Conservation (phyloP, 2,113 vertebrate genomes). For the Peucedramus taeniatus region DNA sequence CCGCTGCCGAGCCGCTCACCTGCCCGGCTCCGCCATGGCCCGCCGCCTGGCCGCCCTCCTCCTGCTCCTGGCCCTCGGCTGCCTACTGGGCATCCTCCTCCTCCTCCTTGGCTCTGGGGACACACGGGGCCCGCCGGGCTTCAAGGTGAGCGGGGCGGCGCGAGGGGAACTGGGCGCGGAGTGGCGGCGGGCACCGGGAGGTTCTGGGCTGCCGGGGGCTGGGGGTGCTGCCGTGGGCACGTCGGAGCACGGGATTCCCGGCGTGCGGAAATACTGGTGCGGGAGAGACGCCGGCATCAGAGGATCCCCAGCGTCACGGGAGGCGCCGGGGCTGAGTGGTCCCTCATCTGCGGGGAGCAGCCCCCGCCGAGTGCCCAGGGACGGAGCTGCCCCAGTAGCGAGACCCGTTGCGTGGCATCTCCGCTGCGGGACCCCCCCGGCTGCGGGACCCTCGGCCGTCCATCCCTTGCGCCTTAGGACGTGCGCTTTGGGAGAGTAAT, state of each 20-base stretch:
- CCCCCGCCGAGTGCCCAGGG: neutral
- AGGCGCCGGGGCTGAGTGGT: too few species aligned
- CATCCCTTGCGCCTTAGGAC: neutral
- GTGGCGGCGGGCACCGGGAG: neutral
- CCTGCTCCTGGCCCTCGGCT: constrained; percentile 72
- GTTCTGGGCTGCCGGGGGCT: neutral
- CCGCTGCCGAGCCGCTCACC: neutral
- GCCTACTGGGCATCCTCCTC: constrained; percentile 79
- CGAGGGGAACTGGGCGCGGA: neutral
- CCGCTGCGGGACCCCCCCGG: neutral
- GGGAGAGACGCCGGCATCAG: neutral
- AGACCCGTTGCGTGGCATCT: too few species aligned
- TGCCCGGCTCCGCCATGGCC: constrained; percentile 7
- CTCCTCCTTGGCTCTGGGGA: constrained; percentile 79
- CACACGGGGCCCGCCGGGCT: constrained; percentile 69
- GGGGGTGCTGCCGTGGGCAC: neutral
- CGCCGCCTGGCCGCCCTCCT: constrained; percentile 30
- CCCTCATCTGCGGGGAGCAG: neutral
- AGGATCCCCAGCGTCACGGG: neutral
- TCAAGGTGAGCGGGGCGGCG: constrained; percentile 77
- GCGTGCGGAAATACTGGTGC: neutral
- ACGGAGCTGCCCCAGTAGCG: neutral
- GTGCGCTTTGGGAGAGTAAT: neutral
- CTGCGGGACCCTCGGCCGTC: neutral
- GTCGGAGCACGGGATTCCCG: neutral